These are phyloP conservation scores for Chrysolina oricalcia DNA, from an alignment of 2,888 invertebrate genomes.

Conservation along the genomic window DNA sequence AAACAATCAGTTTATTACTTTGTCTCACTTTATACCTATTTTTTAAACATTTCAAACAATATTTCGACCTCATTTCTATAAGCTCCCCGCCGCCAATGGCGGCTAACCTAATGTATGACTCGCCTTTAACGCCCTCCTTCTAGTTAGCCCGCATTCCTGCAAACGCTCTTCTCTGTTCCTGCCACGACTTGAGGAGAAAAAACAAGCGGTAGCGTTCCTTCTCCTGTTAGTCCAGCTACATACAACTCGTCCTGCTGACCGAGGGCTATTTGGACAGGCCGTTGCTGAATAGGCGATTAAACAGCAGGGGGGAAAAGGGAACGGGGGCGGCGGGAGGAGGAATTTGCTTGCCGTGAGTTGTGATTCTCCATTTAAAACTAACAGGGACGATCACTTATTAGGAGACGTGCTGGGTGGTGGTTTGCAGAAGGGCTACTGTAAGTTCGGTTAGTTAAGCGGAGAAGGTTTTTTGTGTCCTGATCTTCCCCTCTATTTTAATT, in stretches of 20 bases:
- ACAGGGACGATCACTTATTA: slow-evolving; percentile 46
- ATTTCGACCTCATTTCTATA: background rate
- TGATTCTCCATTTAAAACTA: slow-evolving; percentile 55
- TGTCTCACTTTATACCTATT: too few species aligned
- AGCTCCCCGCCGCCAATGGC: slow-evolving; percentile 47
- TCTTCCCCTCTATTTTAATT: too few species aligned
- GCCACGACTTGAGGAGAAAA: slow-evolving; percentile 45
- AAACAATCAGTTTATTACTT: too few species aligned
- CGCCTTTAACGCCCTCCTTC: slow-evolving; percentile 58
- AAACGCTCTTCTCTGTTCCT: slow-evolving; percentile 55
- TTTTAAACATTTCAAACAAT: too few species aligned
- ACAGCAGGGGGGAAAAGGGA: slow-evolving; percentile 40
- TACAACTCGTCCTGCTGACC: slow-evolving; percentile 59
- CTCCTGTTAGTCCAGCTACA: slow-evolving; percentile 45
- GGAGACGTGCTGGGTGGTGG: slow-evolving; percentile 22
- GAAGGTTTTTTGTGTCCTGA: too few species aligned
- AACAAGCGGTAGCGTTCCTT: slow-evolving; percentile 43
- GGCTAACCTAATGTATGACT: slow-evolving; percentile 71
- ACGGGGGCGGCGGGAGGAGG: slow-evolving; percentile 11
- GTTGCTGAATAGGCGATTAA: slow-evolving; percentile 66
- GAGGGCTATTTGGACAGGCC: slow-evolving; percentile 66
- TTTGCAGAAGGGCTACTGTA: background rate
- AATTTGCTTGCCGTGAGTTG: slow-evolving; percentile 18
- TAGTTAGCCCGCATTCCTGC: slow-evolving; percentile 61
- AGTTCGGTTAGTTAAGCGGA: too few species aligned